Conservation (phyloP, 2,888 invertebrate species). For the Caenorhabditis afra region DNA sequence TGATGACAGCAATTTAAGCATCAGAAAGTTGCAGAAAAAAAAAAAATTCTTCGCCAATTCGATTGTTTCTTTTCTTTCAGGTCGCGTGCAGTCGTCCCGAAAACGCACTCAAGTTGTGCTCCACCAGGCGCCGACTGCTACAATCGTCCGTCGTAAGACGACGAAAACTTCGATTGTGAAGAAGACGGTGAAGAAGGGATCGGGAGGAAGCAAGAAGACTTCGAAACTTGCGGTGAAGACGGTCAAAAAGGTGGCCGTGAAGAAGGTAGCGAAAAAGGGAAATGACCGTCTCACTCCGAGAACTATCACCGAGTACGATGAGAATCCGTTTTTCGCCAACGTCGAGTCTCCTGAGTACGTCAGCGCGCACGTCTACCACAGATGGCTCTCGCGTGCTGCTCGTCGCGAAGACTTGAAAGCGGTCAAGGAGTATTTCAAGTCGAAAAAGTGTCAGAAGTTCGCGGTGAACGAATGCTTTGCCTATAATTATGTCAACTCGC, state of each 20-base stretch:
- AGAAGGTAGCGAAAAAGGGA: slow-evolving; percentile 61
- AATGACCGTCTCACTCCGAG: slow-evolving; percentile 66
- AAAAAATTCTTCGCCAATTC: not conserved
- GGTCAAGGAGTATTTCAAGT: slow-evolving; percentile 60
- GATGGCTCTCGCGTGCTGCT: slow-evolving; percentile 63
- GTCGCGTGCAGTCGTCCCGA: slow-evolving; percentile 27
- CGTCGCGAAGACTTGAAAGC: slow-evolving; percentile 57
- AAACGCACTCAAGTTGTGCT: slow-evolving; percentile 42
- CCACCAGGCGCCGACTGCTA: slow-evolving; percentile 50
- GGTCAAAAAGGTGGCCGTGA: slow-evolving; percentile 24
- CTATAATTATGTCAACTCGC: slow-evolving; percentile 28
- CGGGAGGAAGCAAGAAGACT: slow-evolving; percentile 16
- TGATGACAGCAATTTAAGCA: too few relatives aligned
- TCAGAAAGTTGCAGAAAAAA: too few relatives aligned
- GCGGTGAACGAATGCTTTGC: slow-evolving; percentile 37
- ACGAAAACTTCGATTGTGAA: slow-evolving; percentile 11
- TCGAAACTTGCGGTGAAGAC: slow-evolving; percentile 18
- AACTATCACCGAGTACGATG: slow-evolving; percentile 41
- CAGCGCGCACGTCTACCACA: slow-evolving; percentile 45
- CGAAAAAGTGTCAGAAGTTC: slow-evolving; percentile 50
- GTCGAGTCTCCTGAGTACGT: slow-evolving; percentile 48
- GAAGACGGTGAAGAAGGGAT: slow-evolving; percentile 27
- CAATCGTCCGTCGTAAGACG: slow-evolving; percentile 24
- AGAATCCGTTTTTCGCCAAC: slow-evolving; percentile 59
- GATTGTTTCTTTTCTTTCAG: slow-evolving; percentile 4